Percentiles rank a stretch among this genome's conserved stretches.
Evolutionary conservation across 2,888 invertebrate genomes (phyloP).

Genomic region (Platycheirus albimanus): DNA sequence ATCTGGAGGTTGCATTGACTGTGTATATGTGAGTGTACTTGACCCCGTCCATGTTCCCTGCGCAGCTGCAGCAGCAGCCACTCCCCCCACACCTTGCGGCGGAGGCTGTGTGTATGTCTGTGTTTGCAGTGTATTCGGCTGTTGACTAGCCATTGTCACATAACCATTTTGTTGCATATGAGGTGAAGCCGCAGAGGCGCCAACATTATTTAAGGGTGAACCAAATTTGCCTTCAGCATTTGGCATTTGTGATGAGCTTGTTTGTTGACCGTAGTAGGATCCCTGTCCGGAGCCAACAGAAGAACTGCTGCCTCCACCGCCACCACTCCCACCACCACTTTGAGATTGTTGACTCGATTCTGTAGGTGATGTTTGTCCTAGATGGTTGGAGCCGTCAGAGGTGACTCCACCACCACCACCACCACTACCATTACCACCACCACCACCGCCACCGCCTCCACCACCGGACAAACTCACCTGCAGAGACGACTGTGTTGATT

Average conservation of each 20-base stretch:
- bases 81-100: conserved; percentile 72
- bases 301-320: conserved; percentile 76
- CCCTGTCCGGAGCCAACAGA: conserved; percentile 75
- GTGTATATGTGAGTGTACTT: conserved; percentile 95
- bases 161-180: conserved; percentile 83
- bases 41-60: conserved; percentile 93
- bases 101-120: conserved; percentile 80
- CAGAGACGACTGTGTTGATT: conserved; percentile 72
- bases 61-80: conserved; percentile 82
- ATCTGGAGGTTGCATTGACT: conserved; percentile 92
- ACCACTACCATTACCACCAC: conserved; percentile 37
- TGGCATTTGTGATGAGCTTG: conserved; percentile 79
- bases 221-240: conserved; percentile 79
- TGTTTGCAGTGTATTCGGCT: conserved; percentile 80
- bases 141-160: conserved; percentile 77
- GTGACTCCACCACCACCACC: conserved; percentile 72
- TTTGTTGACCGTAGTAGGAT: conserved; percentile 77
- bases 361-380: conserved; percentile 79
- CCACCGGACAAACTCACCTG: conserved; percentile 71
- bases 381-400: conserved; percentile 76
- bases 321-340: conserved; percentile 75
- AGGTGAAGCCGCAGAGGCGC: conserved; percentile 78
- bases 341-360: conserved; percentile 76
- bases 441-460: conserved; percentile 59
- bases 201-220: conserved; percentile 76